Evolutionary conservation across 2,113 vertebrate species (phyloP), one percentile per base, ranked within the genome.

Genomic region (Cyphomyrus plagiostoma): DNA sequence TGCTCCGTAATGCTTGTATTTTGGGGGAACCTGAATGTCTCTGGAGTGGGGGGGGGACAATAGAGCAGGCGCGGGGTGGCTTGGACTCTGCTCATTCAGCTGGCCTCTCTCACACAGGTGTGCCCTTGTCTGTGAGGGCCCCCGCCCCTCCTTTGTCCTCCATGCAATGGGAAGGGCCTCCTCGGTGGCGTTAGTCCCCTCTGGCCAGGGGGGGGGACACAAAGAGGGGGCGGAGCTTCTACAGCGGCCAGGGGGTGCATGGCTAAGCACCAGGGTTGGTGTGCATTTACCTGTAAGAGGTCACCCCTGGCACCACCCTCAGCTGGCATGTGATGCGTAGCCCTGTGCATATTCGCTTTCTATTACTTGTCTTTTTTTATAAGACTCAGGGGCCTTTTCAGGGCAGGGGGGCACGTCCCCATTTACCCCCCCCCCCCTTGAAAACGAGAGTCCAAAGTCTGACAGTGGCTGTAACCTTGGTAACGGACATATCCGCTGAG

Each of bases 101-200:
- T 87, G 58, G 45, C 89, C 82, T 26, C 42, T 77, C 70, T 50
- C 30, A 52, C 48, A 77, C 85, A 90, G 89, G 85, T 90, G 89
- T 86, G 53, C 83, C 21, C 23, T 84, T 66, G 83, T 70, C n/a
- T 48, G 82, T 53, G n/a, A n/a, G 85, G 85, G 15, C 11, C 3
- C 85, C 49, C 3, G 0, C 15, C 45, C 39, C 4, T 26, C 85
- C 49, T 86, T 86, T 86, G 85, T 86, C 85, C 49, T 30, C n/a
- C 49, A 42, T 39, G n/a, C 48, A 86, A 45, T 35, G 87, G 58
- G 15, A 35, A 70, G 56, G 83, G 39, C 45, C 52, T 89, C 42
- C 9, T 17, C 11, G 39, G 15, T 30, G 30, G 26, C 62, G 10
- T 70, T n/a, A 8, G 62, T 10, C 10, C n/a, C 62, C 26, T 4